Evolutionary conservation across 2,113 vertebrate species (phyloP).

Genomic region (human (Homo sapiens)): GRCh38 chr11:69702001-69702500

Average conservation of each 20-base stretch:
- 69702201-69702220: neutral
- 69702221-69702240: neutral
- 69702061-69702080: fast-evolving
- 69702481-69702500: constrained; percentile 51
- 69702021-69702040: neutral
- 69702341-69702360: neutral
- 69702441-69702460: constrained; percentile 3
- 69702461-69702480: neutral
- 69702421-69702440: neutral
- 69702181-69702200: neutral
- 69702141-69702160: neutral
- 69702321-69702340: neutral
- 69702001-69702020: neutral
- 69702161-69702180: neutral
- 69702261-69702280: neutral
- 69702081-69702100: fast-evolving
- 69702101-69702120: neutral
- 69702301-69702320: neutral
- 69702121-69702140: neutral
- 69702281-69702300: neutral
- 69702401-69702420: neutral
- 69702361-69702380: neutral
- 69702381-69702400: no score
- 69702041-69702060: neutral
- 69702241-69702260: no score